A percentile compares a stretch with the other conserved stretches of the same genome.
Evolutionary conservation across 2,888 invertebrate genomes (phyloP).

Genomic region (Rhopalosiphum nymphaeae): DNA sequence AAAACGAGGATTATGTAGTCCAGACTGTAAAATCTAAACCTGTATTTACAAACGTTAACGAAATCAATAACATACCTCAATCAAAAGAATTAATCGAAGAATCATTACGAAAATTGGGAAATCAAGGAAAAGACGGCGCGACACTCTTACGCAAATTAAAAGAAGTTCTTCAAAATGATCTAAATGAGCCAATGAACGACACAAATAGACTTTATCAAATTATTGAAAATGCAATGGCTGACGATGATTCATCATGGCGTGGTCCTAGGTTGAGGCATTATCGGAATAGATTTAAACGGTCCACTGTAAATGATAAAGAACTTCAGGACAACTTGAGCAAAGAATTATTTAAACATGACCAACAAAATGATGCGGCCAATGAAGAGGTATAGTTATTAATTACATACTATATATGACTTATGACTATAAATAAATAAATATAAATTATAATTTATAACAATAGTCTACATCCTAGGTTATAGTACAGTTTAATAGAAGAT

Average conservation of each 20-base stretch:
- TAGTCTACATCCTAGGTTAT: neutral
- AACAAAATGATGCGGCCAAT: slow-evolving; percentile 75
- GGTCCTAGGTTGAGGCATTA: slow-evolving; percentile 68
- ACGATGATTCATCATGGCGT: slow-evolving; percentile 66
- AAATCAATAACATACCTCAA: slow-evolving; percentile 52
- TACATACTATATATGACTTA: neutral
- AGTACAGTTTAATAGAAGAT: neutral
- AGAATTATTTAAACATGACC: slow-evolving; percentile 75
- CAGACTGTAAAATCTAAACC: slow-evolving; percentile 59
- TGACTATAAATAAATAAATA: neutral
- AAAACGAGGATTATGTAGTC: slow-evolving; percentile 63
- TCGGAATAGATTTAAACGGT: slow-evolving; percentile 68
- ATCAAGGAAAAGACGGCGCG: slow-evolving; percentile 72
- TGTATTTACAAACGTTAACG: slow-evolving; percentile 20
- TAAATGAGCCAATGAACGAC: slow-evolving; percentile 72
- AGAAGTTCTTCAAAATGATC: slow-evolving; percentile 68
- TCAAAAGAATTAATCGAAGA: slow-evolving; percentile 66
- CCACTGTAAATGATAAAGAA: slow-evolving; percentile 69
- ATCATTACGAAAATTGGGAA: slow-evolving; percentile 72
- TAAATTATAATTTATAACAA: neutral
- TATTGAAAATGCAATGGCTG: slow-evolving; percentile 48
- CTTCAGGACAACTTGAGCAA: slow-evolving; percentile 73
- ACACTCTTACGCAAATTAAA: slow-evolving; percentile 59
- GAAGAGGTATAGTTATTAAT: slow-evolving; percentile 74
- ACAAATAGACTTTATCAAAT: slow-evolving; percentile 66